A percentile compares a stretch with the other conserved stretches of the same genome.
These are phyloP conservation scores for Cynoglossus semilaevis DNA, from an alignment of 2,113 vertebrate species.

Conservation along the genomic window DNA sequence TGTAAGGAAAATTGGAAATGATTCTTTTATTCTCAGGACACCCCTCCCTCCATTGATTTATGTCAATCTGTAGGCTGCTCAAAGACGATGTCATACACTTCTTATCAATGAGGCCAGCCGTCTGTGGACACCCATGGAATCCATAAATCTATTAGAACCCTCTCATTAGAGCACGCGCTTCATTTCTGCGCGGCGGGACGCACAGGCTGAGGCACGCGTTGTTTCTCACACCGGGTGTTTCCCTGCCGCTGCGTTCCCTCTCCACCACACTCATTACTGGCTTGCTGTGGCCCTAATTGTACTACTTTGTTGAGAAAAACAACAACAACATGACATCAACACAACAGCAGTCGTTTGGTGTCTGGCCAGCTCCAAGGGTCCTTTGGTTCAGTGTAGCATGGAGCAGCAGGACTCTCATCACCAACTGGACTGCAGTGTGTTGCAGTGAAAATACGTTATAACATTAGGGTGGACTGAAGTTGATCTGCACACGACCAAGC, in stretches of 20 bases:
- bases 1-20: too few relatives aligned
- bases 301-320: slow-evolving; percentile 57
- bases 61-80: slow-evolving; percentile 48
- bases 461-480: too few relatives aligned
- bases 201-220: slow-evolving; percentile 43
- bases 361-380: not conserved
- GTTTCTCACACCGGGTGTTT: slow-evolving; percentile 52
- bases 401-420: too few relatives aligned
- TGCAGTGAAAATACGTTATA: too few relatives aligned
- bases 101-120: slow-evolving; percentile 47
- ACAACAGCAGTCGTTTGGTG: not conserved
- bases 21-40: too few relatives aligned
- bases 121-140: slow-evolving; percentile 58
- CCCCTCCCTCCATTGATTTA: slow-evolving; percentile 4
- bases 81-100: slow-evolving; percentile 62
- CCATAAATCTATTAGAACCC: slow-evolving; percentile 75
- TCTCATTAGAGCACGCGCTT: slow-evolving; percentile 71
- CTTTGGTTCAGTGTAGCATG: too few relatives aligned
- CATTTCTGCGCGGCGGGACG: slow-evolving; percentile 42
- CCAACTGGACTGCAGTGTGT: too few relatives aligned
- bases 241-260: slow-evolving; percentile 31
- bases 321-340: slow-evolving; percentile 44
- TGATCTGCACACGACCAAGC: too few relatives aligned
- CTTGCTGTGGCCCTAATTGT: slow-evolving; percentile 66
- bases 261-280: slow-evolving; percentile 54